phyloP scores from a whole-genome alignment of 1,140 invertebrate species.

The Drosophila lini region DNA sequence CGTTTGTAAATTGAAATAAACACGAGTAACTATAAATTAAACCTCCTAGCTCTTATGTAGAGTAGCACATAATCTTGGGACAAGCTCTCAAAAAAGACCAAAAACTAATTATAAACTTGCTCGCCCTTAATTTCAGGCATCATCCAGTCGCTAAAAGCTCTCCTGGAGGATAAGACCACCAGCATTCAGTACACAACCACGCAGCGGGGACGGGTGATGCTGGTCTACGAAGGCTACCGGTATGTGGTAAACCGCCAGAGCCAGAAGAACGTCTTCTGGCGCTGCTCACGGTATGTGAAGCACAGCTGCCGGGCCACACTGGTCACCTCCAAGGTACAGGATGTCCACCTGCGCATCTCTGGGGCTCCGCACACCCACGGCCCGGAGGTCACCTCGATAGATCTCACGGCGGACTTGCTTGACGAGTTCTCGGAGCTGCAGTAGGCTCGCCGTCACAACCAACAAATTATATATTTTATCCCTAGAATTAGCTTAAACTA shows the following conservation, averaged over 20 bases:
- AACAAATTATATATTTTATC: constrained; percentile 13
- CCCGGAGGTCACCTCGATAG: constrained; percentile 69
- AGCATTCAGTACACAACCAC: constrained; percentile 77
- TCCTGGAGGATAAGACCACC: constrained; percentile 72
- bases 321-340: constrained; percentile 77
- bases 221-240: constrained; percentile 80
- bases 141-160: constrained; percentile 66
- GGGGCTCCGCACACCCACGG: constrained; percentile 79
- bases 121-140: constrained; percentile 57
- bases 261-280: constrained; percentile 83
- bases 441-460: constrained; percentile 21
- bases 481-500: constrained; percentile 27
- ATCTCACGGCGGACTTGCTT: constrained; percentile 67
- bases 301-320: constrained; percentile 78
- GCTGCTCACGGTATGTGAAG: constrained; percentile 82
- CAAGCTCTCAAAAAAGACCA: neutral
- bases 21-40: constrained; percentile 29
- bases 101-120: constrained; percentile 8
- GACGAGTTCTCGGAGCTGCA: constrained; percentile 65
- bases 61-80: constrained; percentile 19
- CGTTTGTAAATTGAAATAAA: constrained; percentile 56
- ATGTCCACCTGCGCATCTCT: constrained; percentile 66
- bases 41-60: constrained; percentile 11
- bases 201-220: constrained; percentile 79
- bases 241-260: constrained; percentile 83